These are phyloP conservation scores for Drosophila subobscura DNA, from an alignment of 1,140 invertebrate species.

Conservation along the genomic window DNA sequence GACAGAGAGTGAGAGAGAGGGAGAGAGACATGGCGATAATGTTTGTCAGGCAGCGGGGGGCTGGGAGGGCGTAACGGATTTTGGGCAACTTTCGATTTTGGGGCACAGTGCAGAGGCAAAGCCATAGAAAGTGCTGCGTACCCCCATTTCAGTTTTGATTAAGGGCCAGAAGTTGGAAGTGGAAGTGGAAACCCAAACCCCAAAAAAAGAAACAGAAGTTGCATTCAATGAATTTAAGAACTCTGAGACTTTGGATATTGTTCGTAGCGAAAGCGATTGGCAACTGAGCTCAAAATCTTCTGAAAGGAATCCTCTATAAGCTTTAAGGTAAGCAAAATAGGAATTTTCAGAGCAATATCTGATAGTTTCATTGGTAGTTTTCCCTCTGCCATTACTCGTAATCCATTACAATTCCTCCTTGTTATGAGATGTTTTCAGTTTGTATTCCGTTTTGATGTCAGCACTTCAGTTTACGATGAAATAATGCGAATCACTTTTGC, in stretches of 20 bases:
- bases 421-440: constrained; percentile 1
- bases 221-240: not conserved
- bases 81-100: constrained; percentile 55
- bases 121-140: constrained; percentile 23
- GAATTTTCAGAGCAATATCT: too few species aligned
- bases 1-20: constrained; percentile 5
- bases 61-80: constrained; percentile 17
- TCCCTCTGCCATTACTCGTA: too few species aligned
- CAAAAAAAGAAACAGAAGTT: constrained; percentile 2
- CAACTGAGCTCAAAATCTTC: not conserved
- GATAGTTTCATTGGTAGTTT: too few species aligned
- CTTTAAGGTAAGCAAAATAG: too few species aligned
- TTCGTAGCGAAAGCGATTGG: not conserved
- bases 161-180: constrained; percentile 17
- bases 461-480: constrained; percentile 32
- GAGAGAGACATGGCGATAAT: constrained; percentile 23
- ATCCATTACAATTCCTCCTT: too few species aligned
- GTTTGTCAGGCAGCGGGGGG: constrained; percentile 17
- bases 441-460: constrained; percentile 15
- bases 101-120: constrained; percentile 8
- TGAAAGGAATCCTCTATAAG: too few species aligned
- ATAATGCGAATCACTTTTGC: constrained; percentile 33
- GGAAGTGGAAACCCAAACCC: constrained; percentile 3
- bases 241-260: not conserved
- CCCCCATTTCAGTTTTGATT: constrained; percentile 42